phyloP scores from a whole-genome alignment of 2,797 vertebrate genomes.

The Orestias chungarensis region DNA sequence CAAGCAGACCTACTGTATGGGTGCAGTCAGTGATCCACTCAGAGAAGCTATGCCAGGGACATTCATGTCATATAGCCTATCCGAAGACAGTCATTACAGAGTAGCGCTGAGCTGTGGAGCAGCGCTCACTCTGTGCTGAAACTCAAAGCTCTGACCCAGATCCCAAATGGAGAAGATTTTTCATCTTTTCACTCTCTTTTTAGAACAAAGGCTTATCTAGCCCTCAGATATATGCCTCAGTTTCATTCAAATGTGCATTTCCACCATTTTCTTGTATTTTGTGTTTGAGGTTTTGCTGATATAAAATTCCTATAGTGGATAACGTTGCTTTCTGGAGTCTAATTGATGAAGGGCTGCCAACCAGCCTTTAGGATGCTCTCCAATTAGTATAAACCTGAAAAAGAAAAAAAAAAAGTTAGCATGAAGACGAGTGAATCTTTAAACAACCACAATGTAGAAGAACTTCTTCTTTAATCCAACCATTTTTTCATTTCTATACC shows the following conservation, averaged over 20 bases:
- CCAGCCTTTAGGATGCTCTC: constrained; percentile 46
- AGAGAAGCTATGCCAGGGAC: constrained; percentile 36
- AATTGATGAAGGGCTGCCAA: constrained; percentile 48
- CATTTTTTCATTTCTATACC: background rate
- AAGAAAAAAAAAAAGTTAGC: constrained; percentile 14
- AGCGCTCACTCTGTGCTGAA: constrained; percentile 42
- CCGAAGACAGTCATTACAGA: constrained; percentile 56
- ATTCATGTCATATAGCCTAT: constrained; percentile 24
- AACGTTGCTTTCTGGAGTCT: constrained; percentile 44
- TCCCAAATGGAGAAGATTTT: constrained; percentile 64
- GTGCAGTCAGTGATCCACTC: constrained; percentile 28
- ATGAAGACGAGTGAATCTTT: constrained; percentile 34
- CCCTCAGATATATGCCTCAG: constrained; percentile 70
- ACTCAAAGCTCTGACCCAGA: constrained; percentile 78
- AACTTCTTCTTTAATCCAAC: constrained; percentile 40
- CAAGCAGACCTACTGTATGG: constrained; percentile 29
- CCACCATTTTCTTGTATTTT: constrained; percentile 48
- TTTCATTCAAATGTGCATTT: constrained; percentile 62
- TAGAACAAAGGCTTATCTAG: constrained; percentile 75
- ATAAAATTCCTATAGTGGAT: constrained; percentile 44
- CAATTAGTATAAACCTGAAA: constrained; percentile 50
- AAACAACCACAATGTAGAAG: constrained; percentile 21
- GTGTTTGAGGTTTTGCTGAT: constrained; percentile 44
- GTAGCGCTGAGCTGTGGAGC: constrained; percentile 43
- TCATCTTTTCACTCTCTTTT: constrained; percentile 71